Percentiles rank a stretch among this genome's conserved stretches.
These are phyloP conservation scores for Plagodis dolabraria DNA, from an alignment of 2,888 invertebrate genomes.

Conservation along the genomic window DNA sequence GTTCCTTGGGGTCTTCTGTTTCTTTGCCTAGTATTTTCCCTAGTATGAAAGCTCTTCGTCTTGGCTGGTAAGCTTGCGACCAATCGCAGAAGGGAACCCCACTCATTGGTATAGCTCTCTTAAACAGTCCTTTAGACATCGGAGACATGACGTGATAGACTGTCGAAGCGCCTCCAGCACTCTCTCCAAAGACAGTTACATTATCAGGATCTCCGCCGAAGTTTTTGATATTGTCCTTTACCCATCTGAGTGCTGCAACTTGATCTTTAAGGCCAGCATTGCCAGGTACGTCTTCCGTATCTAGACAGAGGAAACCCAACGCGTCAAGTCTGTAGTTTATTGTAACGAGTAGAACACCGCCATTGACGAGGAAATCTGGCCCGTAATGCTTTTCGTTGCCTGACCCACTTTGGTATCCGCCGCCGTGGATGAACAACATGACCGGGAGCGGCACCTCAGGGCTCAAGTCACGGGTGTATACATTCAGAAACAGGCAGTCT, in stretches of 20 bases:
- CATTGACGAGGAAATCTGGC: constrained; percentile 56
- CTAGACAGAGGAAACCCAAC: constrained; percentile 54
- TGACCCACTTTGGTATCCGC: constrained; percentile 54
- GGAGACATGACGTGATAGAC: constrained; percentile 52
- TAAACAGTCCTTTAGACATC: constrained; percentile 54
- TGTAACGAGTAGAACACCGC: constrained; percentile 56
- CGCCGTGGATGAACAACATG: constrained; percentile 63
- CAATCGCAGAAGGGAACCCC: constrained; percentile 56
- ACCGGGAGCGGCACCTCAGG: constrained; percentile 47
- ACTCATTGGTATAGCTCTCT: constrained; percentile 53
- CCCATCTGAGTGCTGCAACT: constrained; percentile 54
- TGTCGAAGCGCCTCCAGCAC: constrained; percentile 53
- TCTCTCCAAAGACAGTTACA: constrained; percentile 59
- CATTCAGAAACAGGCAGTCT: constrained; percentile 60
- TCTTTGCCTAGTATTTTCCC: constrained; percentile 55
- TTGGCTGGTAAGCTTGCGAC: constrained; percentile 47
- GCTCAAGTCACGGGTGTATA: constrained; percentile 51
- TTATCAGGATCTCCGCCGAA: constrained; percentile 58
- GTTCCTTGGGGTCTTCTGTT: constrained; percentile 49
- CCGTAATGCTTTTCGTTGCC: constrained; percentile 52
- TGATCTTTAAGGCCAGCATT: constrained; percentile 61
- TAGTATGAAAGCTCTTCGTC: constrained; percentile 52
- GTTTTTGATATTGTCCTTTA: constrained; percentile 48
- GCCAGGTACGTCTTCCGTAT: constrained; percentile 56
- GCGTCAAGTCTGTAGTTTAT: constrained; percentile 58